Evolutionary conservation across 35 echinoderm and acorn worm species (phyloP).

Genomic region (Anneissia japonica): DNA sequence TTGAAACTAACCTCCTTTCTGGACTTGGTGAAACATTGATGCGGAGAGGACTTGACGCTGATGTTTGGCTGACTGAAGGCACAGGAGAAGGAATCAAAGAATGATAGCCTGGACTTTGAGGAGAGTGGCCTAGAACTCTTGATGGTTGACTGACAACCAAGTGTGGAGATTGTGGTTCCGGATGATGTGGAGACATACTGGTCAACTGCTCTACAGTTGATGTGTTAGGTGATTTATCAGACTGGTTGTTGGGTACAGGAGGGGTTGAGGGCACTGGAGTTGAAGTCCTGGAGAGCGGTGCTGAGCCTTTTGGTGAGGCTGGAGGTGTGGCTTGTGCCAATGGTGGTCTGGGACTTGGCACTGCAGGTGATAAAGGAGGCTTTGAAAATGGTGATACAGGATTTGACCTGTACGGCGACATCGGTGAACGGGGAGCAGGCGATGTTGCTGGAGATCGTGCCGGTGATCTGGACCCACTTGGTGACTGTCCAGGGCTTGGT

Average conservation of each 20-base stretch:
- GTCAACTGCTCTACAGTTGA: no score
- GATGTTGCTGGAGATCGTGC: neutral
- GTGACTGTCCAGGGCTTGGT: neutral
- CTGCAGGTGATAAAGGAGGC: neutral
- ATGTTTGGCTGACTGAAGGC: neutral
- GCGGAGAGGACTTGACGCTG: neutral
- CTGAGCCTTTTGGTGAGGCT: neutral
- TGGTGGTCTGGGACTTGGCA: neutral
- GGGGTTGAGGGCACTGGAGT: neutral
- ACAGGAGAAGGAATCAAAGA: neutral
- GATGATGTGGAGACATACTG: neutral
- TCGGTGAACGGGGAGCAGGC: neutral
- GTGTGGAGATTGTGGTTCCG: neutral
- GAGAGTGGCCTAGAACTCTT: neutral
- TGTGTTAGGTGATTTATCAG: neutral
- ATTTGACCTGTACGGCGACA: neutral
- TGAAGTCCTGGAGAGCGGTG: neutral
- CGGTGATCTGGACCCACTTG: neutral
- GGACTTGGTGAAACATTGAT: neutral
- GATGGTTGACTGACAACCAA: neutral
- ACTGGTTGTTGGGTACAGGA: neutral
- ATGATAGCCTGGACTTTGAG: neutral
- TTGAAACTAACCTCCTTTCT: no score
- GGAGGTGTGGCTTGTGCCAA: neutral
- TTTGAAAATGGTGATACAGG: neutral